phyloP scores from a whole-genome alignment of 2,113 vertebrate species.

The Columba livia region DNA sequence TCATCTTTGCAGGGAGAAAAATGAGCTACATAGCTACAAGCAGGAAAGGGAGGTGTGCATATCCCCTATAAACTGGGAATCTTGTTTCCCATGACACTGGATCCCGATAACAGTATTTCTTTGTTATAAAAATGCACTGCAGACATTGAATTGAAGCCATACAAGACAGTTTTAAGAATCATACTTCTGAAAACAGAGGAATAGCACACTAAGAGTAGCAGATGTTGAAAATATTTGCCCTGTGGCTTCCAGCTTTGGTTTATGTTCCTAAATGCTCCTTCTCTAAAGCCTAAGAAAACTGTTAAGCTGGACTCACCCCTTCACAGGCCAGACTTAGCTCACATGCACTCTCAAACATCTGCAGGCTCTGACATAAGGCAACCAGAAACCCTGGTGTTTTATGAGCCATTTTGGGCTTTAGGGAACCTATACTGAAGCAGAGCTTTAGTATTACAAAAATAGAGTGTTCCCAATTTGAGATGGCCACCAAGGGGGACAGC shows the following conservation, averaged over 20 bases:
- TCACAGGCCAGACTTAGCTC: background rate
- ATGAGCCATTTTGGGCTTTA: conserved; percentile 3
- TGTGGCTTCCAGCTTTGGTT: conserved; percentile 12
- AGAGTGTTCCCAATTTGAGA: background rate
- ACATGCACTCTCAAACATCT: background rate
- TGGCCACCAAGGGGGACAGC: background rate
- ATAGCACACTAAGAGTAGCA: background rate
- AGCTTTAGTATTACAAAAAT: background rate
- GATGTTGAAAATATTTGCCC: conserved; percentile 14
- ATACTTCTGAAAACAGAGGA: background rate
- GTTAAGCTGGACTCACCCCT: background rate
- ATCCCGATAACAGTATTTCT: conserved; percentile 10
- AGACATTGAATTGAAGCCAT: conserved; percentile 7
- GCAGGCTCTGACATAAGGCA: background rate
- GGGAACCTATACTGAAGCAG: background rate
- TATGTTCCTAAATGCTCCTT: conserved; percentile 13
- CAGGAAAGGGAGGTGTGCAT: background rate
- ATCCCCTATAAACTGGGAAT: background rate
- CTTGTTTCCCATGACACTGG: conserved; percentile 30
- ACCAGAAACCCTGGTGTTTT: background rate
- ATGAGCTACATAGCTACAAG: background rate
- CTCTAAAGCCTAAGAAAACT: conserved; percentile 12
- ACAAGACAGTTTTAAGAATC: background rate
- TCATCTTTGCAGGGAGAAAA: conserved; percentile 26
- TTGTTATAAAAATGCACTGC: conserved; percentile 33